Percentiles rank a stretch among this genome's conserved stretches.
phyloP scores from a whole-genome alignment of 2,797 vertebrate species.

The Hemibagrus guttatus region DNA sequence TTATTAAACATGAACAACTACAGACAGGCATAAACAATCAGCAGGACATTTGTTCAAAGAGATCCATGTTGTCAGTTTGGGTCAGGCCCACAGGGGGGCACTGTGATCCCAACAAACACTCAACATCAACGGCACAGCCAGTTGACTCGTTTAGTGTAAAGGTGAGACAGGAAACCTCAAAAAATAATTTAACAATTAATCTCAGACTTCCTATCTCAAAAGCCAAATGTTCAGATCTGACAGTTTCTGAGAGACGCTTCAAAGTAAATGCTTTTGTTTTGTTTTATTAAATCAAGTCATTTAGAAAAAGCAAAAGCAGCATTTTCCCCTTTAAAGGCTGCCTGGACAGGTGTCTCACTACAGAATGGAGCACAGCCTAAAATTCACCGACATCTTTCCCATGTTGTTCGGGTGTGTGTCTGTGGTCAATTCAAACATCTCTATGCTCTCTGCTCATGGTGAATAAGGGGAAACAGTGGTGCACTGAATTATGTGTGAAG shows the following conservation, averaged over 20 bases:
- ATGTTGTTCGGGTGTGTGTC: background rate
- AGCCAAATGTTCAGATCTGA: background rate
- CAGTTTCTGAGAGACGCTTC: background rate
- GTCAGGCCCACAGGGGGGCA: conserved; percentile 50
- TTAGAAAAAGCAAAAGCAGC: background rate
- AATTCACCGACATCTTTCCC: background rate
- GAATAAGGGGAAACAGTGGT: background rate
- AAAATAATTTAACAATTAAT: background rate
- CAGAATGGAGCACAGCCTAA: background rate
- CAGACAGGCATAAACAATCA: background rate
- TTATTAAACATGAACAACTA: too few relatives aligned
- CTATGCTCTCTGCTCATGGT: background rate
- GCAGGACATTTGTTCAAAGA: background rate
- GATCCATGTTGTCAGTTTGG: conserved; percentile 16
- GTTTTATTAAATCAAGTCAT: background rate
- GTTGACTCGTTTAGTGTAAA: background rate
- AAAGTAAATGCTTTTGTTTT: background rate
- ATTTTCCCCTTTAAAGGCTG: background rate
- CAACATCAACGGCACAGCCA: background rate
- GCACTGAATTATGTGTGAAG: background rate
- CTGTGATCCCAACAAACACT: conserved; percentile 8
- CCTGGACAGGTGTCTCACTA: background rate
- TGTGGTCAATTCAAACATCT: background rate
- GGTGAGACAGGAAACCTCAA: background rate
- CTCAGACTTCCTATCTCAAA: background rate